Conservation (phyloP, 2,888 invertebrate species). For the Caenorhabditis becei region DNA sequence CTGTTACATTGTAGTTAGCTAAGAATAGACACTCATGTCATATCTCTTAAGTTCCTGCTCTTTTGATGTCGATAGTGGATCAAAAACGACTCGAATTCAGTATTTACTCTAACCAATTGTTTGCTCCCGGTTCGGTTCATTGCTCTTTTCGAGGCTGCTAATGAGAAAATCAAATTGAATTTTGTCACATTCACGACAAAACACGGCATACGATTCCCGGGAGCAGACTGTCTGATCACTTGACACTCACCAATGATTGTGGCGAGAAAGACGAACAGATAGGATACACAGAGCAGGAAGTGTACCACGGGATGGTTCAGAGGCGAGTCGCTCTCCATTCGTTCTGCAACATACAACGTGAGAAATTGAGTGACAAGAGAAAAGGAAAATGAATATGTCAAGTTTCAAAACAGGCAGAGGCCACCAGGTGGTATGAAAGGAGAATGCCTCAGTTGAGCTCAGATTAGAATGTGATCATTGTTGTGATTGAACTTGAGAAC, state of each 20-base stretch:
- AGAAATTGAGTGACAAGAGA: not conserved
- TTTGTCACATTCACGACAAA: conserved; percentile 20
- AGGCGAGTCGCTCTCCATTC: conserved; percentile 66
- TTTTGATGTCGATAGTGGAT: conserved; percentile 14
- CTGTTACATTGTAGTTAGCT: no score
- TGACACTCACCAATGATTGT: conserved; percentile 74
- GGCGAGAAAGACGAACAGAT: conserved; percentile 76
- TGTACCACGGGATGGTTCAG: conserved; percentile 74
- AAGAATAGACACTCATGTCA: no score
- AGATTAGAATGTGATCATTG: conserved; percentile 28
- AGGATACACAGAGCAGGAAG: conserved; percentile 73
- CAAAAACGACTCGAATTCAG: conserved; percentile 13
- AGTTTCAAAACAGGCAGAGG: no score
- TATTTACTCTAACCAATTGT: conserved; percentile 29
- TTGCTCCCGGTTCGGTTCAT: conserved; percentile 12
- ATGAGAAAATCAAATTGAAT: conserved; percentile 47
- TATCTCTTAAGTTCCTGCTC: not conserved
- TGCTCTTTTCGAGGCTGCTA: conserved; percentile 20
- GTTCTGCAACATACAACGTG: conserved; percentile 31
- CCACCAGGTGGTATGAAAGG: not conserved
- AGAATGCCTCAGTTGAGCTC: not conserved
- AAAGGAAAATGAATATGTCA: not conserved
- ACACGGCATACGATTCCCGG: not conserved
- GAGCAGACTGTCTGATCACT: conserved; percentile 14
- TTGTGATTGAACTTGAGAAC: no score